Percentiles rank a stretch among this genome's conserved stretches.
Conservation (phyloP, 2,888 invertebrate species). For the Rhamphomyia laevipes region DNA sequence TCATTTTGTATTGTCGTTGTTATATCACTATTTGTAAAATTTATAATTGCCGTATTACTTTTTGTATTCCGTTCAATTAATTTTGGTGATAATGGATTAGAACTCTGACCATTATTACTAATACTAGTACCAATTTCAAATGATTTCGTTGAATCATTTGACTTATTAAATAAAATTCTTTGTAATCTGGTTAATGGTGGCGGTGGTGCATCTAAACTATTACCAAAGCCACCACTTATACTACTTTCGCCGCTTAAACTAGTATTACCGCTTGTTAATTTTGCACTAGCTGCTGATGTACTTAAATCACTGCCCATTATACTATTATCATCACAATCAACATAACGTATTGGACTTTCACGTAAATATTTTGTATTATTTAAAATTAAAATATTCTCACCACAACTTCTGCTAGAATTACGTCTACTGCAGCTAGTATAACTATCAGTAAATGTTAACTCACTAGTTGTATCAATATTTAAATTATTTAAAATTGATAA, state of each 20-base stretch:
- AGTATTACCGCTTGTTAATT: not conserved
- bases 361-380: no score
- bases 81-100: not conserved
- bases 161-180: constrained; percentile 30
- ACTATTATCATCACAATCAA: not conserved
- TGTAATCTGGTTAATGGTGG: constrained; percentile 27
- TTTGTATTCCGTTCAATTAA: constrained; percentile 7
- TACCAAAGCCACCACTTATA: not conserved
- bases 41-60: no score
- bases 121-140: not conserved
- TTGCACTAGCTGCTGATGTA: constrained; percentile 1
- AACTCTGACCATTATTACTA: not conserved
- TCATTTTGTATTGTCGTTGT: constrained; percentile 8
- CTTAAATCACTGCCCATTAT: constrained; percentile 8
- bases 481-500: constrained; percentile 1
- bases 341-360: not conserved
- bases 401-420: not conserved
- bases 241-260: not conserved
- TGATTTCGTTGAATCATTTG: constrained; percentile 7
- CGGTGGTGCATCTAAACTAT: constrained; percentile 21
- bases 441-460: not conserved
- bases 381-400: no score
- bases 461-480: not conserved
- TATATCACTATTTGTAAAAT: constrained; percentile 14
- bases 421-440: not conserved